Conservation (phyloP, 2,113 vertebrate species). For the Leptocoma aspasia region DNA sequence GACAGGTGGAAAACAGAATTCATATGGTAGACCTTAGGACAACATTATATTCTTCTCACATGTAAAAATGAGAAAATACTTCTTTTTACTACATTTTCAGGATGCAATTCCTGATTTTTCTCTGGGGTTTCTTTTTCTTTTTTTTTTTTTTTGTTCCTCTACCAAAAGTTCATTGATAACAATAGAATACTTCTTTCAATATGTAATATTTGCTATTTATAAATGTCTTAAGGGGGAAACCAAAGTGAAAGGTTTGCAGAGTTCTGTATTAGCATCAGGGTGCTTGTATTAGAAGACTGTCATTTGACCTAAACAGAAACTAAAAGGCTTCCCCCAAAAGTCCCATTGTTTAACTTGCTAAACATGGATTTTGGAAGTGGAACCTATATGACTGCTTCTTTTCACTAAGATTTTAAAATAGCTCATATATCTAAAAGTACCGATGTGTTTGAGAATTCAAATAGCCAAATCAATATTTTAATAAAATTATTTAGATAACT, state of each 20-base stretch:
- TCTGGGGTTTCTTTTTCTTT: rapidly evolving
- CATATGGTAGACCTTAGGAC: not conserved
- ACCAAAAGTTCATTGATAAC: not conserved
- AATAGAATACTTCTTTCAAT: not conserved
- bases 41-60: not conserved
- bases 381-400: not conserved
- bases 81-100: not conserved
- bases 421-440: not conserved
- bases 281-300: not conserved
- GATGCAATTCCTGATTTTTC: not conserved
- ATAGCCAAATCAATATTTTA: not conserved
- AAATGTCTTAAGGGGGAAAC: not conserved
- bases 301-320: not conserved
- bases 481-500: not conserved
- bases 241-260: not conserved
- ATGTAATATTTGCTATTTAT: not conserved
- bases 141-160: not conserved
- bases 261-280: rapidly evolving
- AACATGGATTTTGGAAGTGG: not conserved
- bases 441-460: not conserved
- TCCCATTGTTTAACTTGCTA: not conserved
- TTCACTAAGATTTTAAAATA: not conserved
- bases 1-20: not conserved
- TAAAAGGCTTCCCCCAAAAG: rapidly evolving
- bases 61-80: not conserved